Percentiles rank a stretch among this genome's conserved stretches.
Conservation (phyloP, 1,140 invertebrate genomes). For the Drosophila ogumai region DNA sequence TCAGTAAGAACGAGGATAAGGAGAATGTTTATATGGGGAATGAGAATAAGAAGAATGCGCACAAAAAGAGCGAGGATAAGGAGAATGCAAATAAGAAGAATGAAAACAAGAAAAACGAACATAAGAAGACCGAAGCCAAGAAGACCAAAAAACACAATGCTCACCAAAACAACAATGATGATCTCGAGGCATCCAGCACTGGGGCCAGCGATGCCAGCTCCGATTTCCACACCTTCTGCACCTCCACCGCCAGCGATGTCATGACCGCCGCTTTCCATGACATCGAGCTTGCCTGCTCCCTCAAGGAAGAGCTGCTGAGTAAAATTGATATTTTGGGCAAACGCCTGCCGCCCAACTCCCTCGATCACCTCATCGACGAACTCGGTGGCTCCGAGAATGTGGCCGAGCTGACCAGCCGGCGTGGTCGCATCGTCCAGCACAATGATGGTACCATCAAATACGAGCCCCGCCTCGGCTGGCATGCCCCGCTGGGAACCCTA, state of each 20-base stretch:
- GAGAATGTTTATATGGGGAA: too few species aligned
- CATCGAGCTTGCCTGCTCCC: constrained; percentile 93
- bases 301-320: constrained; percentile 96
- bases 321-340: constrained; percentile 95
- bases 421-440: constrained; percentile 97
- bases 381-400: constrained; percentile 98
- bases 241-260: background rate
- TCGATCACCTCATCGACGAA: constrained; percentile 99
- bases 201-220: too few species aligned
- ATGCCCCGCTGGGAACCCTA: constrained; percentile 98
- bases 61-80: too few species aligned
- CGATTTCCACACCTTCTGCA: too few species aligned
- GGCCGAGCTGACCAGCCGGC: constrained; percentile 99
- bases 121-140: too few species aligned
- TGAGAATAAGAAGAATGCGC: too few species aligned
- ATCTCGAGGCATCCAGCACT: too few species aligned
- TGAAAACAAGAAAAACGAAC: too few species aligned
- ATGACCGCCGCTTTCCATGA: constrained; percentile 82
- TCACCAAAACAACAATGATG: too few species aligned
- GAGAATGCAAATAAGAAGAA: too few species aligned
- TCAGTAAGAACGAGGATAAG: too few species aligned
- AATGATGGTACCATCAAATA: constrained; percentile 96
- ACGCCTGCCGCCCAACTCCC: constrained; percentile 96
- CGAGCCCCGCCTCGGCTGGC: constrained; percentile 96
- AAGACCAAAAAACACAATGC: too few species aligned